phyloP scores from a whole-genome alignment of 2,113 vertebrate genomes.

The Mellivora capensis region DNA sequence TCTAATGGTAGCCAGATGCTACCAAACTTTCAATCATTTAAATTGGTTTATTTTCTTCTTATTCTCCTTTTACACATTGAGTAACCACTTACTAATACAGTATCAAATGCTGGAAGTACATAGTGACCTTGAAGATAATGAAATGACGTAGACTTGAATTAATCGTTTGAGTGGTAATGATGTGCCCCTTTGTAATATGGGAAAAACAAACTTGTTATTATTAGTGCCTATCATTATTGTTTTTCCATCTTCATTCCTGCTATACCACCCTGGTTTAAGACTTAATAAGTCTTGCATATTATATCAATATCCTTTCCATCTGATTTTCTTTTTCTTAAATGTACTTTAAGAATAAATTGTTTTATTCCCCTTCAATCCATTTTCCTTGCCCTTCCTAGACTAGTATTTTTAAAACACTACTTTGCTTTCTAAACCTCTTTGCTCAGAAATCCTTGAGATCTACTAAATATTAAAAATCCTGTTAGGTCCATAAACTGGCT shows the following conservation, averaged over 20 bases:
- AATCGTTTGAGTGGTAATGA: constrained; percentile 23
- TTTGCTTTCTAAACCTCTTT: not conserved
- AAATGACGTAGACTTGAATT: constrained; percentile 25
- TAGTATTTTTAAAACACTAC: not conserved
- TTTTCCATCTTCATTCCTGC: not conserved
- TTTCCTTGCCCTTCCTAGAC: not conserved
- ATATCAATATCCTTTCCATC: not conserved
- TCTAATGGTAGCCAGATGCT: constrained; percentile 50
- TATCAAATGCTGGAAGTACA: not conserved
- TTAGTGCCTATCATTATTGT: constrained; percentile 18
- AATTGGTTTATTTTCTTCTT: constrained; percentile 53
- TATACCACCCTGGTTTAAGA: not conserved
- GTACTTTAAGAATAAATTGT: not conserved
- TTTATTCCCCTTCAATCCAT: not conserved
- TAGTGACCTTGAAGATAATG: not conserved
- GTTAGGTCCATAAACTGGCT: not conserved
- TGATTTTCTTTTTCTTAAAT: not conserved
- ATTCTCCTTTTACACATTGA: constrained; percentile 9
- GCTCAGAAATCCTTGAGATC: not conserved
- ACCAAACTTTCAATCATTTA: constrained; percentile 54
- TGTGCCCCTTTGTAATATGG: not conserved
- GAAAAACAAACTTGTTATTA: constrained; percentile 26
- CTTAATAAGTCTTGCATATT: not conserved
- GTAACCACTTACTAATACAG: constrained; percentile 12
- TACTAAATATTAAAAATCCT: not conserved